These are phyloP conservation scores for Oenanthe oenanthe DNA, from an alignment of 2,113 vertebrate species.

Conservation along the genomic window DNA sequence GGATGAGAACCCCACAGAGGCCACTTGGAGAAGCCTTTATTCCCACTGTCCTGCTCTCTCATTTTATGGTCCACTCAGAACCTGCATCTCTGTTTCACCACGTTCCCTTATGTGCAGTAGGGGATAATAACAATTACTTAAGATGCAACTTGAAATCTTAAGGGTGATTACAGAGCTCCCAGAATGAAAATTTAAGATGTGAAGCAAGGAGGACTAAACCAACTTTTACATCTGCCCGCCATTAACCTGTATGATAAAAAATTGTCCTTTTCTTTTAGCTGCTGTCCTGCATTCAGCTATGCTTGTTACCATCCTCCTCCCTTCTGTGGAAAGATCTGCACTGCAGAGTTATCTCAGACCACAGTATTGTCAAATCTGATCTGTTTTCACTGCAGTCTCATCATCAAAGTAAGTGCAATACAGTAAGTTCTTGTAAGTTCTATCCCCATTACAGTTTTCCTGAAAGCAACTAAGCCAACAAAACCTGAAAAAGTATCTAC, in stretches of 20 bases:
- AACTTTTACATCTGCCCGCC: not conserved
- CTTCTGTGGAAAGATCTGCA: not conserved
- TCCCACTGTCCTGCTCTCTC: not conserved
- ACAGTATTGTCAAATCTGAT: not conserved
- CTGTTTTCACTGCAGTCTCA: not conserved
- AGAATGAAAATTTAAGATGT: not conserved
- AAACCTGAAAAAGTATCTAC: not conserved
- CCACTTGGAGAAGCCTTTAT: not conserved
- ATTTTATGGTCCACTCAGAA: not conserved
- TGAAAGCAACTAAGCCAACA: not conserved
- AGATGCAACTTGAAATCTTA: not conserved
- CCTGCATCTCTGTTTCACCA: not conserved
- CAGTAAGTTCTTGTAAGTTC: not conserved
- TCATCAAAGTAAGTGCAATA: not conserved
- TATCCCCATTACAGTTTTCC: not conserved
- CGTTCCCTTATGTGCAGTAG: not conserved
- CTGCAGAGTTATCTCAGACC: not conserved
- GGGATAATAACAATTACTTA: not conserved
- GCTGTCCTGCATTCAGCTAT: not conserved
- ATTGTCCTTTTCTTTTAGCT: not conserved
- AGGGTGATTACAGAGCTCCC: not conserved
- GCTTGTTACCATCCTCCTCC: not conserved
- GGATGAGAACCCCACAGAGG: not conserved
- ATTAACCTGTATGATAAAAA: not conserved
- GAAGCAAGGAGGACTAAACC: not conserved